These are phyloP conservation scores for Cynoglossus semilaevis DNA, from an alignment of 2,113 vertebrate genomes.

Conservation along the genomic window DNA sequence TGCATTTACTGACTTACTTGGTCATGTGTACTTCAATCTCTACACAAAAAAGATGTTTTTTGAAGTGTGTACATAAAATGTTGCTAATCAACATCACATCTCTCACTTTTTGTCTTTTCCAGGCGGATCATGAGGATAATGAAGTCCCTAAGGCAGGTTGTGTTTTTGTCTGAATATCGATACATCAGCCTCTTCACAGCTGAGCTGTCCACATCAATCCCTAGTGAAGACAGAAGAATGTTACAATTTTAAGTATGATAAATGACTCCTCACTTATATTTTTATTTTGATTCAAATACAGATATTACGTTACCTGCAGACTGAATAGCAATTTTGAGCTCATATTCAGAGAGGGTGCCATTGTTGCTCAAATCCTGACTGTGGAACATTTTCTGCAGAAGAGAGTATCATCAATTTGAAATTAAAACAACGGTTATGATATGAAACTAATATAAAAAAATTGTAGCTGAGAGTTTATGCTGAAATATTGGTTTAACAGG, in stretches of 20 bases:
- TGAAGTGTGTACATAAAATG: neutral
- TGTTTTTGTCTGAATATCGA: constrained; percentile 7
- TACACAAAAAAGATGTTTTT: too few species aligned
- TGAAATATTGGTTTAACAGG: too few species aligned
- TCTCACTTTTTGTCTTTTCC: constrained; percentile 28
- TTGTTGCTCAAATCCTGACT: neutral
- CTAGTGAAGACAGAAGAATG: constrained; percentile 18
- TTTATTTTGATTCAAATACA: neutral
- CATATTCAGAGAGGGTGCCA: constrained; percentile 23
- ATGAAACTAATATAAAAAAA: too few species aligned
- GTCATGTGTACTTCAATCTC: too few species aligned
- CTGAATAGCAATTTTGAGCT: constrained; percentile 18
- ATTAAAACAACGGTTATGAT: neutral
- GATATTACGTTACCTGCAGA: constrained; percentile 13
- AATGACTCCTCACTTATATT: neutral
- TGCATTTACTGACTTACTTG: too few species aligned
- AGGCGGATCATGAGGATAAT: constrained; percentile 46
- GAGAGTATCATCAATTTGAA: neutral
- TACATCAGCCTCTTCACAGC: constrained; percentile 11
- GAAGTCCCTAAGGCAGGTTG: constrained; percentile 31
- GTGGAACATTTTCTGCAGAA: constrained; percentile 37
- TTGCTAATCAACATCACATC: neutral
- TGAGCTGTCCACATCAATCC: rapidly evolving
- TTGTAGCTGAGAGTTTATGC: too few species aligned
- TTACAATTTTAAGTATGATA: neutral